A percentile compares a stretch with the other conserved stretches of the same genome.
Evolutionary conservation across 2,113 vertebrate genomes (phyloP).

Genomic region (Mellivora capensis): DNA sequence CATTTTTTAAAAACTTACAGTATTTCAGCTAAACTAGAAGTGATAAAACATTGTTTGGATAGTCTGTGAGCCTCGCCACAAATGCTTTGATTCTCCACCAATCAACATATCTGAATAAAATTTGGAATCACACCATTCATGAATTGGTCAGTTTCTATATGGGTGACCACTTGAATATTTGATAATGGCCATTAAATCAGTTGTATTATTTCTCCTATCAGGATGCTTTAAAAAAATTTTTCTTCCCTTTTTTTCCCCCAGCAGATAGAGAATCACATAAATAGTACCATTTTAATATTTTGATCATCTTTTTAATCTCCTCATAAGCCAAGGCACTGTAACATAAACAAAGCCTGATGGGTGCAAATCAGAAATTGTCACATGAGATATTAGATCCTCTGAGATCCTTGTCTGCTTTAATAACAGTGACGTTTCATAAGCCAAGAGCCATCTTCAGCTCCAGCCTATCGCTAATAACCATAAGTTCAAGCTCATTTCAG

Average conservation of each 20-base stretch:
- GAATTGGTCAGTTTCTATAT: neutral
- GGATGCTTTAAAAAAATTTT: neutral
- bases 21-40: neutral
- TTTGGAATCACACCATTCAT: neutral
- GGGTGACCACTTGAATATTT: neutral
- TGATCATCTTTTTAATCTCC: neutral
- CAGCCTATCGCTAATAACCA: neutral
- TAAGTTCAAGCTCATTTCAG: neutral
- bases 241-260: neutral
- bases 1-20: neutral
- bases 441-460: neutral
- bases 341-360: neutral
- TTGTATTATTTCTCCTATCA: neutral
- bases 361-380: neutral
- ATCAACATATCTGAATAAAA: neutral
- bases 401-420: neutral
- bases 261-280: neutral
- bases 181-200: neutral
- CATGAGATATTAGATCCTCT: neutral
- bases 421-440: neutral
- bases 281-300: neutral
- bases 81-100: neutral
- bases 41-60: neutral
- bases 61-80: neutral
- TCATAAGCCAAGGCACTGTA: neutral